A percentile compares a stretch with the other conserved stretches of the same genome.
Evolutionary conservation across 2,797 vertebrate species (phyloP).

Genomic region (Rhynchonycteris naso): DNA sequence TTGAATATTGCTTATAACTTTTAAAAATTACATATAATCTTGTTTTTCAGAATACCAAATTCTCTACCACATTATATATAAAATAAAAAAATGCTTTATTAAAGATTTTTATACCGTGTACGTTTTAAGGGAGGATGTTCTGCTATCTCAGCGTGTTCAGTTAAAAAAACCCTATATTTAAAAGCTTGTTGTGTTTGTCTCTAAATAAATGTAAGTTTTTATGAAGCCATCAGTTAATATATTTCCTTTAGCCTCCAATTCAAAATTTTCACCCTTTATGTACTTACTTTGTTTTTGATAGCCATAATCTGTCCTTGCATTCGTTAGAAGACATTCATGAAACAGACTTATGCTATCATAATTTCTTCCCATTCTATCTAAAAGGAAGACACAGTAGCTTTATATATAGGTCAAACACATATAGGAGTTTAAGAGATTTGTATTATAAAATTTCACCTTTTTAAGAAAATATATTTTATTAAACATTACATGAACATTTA

Average conservation of each 20-base stretch:
- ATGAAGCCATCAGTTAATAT: neutral
- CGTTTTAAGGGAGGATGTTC: neutral
- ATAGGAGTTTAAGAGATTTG: neutral
- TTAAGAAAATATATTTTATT: neutral
- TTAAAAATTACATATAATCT: conserved; percentile 62
- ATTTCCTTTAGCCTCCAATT: neutral
- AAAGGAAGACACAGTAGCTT: neutral
- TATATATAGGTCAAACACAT: neutral
- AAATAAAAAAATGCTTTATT: neutral
- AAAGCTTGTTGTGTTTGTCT: neutral
- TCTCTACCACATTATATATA: neutral
- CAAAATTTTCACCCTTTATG: neutral
- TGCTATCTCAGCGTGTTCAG: neutral
- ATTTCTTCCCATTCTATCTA: neutral
- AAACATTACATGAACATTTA: neutral
- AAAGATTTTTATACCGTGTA: neutral
- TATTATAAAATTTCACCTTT: neutral
- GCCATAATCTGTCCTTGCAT: neutral
- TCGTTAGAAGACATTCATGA: neutral
- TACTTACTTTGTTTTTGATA: conserved; percentile 14
- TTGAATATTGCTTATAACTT: conserved; percentile 66
- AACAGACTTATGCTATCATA: neutral
- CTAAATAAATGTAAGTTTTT: neutral
- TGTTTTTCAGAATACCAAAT: conserved; percentile 53
- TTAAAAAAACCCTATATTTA: conserved; percentile 5